phyloP scores from a whole-genome alignment of 2,888 invertebrate genomes.

The Meghimatium bilineatum region DNA sequence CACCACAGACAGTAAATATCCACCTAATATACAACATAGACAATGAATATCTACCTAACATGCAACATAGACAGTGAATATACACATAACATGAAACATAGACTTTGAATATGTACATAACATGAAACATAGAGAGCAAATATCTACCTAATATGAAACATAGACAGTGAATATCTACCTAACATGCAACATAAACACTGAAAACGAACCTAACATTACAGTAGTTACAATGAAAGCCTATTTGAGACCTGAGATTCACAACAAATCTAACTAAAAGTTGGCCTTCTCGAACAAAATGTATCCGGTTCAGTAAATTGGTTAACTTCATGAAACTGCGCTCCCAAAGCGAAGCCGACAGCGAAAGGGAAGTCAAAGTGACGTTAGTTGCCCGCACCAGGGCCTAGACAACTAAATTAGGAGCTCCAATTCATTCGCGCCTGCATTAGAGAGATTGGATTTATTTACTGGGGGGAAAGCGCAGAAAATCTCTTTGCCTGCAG shows the following conservation, averaged over 20 bases:
- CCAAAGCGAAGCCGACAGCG: slow-evolving; percentile 26
- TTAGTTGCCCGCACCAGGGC: slow-evolving; percentile 6
- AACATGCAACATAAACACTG: not conserved
- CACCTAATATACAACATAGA: too few species aligned
- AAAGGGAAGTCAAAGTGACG: slow-evolving; percentile 25
- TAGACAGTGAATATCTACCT: too few species aligned
- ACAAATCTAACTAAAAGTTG: not conserved
- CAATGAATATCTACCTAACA: not conserved
- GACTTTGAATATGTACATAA: too few species aligned
- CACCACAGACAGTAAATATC: too few species aligned
- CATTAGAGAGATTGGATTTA: slow-evolving; percentile 41
- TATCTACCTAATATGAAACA: too few species aligned
- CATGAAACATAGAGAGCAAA: not conserved
- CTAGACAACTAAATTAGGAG: slow-evolving; percentile 29
- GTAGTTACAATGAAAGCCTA: not conserved
- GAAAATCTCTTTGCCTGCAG: not conserved
- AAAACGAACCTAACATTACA: not conserved
- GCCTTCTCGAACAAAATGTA: not conserved
- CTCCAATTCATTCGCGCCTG: slow-evolving; percentile 27
- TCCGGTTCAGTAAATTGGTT: not conserved
- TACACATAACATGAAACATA: too few species aligned
- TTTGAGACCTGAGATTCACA: not conserved
- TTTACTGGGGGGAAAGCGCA: slow-evolving; percentile 29
- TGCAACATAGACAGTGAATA: not conserved
- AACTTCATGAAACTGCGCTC: not conserved